Evolutionary conservation across 2,888 invertebrate species (phyloP), one percentile per base, ranked within the genome.

Genomic region (Epinotia nisella): DNA sequence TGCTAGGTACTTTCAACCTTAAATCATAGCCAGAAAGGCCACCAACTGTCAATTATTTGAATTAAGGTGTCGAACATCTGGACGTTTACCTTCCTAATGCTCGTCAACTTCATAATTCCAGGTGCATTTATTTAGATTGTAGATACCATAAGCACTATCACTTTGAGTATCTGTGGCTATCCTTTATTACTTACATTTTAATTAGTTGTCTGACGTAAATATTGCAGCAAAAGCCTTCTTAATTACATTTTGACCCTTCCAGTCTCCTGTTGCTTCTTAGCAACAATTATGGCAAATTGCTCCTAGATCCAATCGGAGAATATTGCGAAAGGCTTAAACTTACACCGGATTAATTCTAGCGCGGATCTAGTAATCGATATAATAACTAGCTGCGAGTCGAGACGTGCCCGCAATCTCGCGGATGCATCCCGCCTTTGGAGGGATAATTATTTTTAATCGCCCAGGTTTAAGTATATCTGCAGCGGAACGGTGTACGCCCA

Each of bases 371-470:
- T 53, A 62, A 73, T 73, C 68, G 51, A 73, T 73, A 64, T 73
- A 73, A 73, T 64, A 69, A 69, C 73, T 69, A 59, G 35, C 64
- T 21, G 58, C 62, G 35, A 49, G 41, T 41, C 21, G 17, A 45
- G 58, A 29, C 45, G 81, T 77, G 79, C 79, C 69, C 80, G 76
- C 80, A 77, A 81, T 83, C 80, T 80, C 79, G 79, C 78, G 75
- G 81, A 83, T 81, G 81, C 81, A 82, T 80, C 83, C 83, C 83
- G 84, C 82, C 78, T 84, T 78, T 80, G 81, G 82, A 83, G 80
- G 78, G 83, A 86, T 89, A 87, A 91, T 90, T 89, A 91, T 89
- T 87, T 91, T 89, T 87, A 89, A 90, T 85, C 85, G 82, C 78
- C 24, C 77, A 68, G 78, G 82, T 82, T 80, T 81, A 80, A 82